Evolutionary conservation across 2,797 vertebrate species (phyloP).

Genomic region (Anguilla pacifica): DNA sequence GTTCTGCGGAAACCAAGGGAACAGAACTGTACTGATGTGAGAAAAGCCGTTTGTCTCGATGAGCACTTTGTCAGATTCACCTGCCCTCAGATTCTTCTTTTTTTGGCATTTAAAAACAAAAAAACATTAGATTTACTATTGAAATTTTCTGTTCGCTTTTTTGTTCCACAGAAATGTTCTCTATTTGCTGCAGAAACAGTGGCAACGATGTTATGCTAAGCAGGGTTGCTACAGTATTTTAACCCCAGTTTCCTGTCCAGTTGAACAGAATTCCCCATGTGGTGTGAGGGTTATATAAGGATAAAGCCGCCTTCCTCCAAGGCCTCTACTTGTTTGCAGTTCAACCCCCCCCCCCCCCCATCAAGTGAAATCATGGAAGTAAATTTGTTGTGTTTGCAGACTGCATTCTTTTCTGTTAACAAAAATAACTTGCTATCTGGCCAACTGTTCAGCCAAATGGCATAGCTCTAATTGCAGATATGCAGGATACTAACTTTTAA

Average conservation of each 20-base stretch:
- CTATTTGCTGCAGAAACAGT: not conserved
- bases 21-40: not conserved
- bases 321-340: not conserved
- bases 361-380: not conserved
- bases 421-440: not conserved
- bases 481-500: not conserved
- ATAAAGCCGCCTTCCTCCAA: not conserved
- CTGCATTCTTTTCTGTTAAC: not conserved
- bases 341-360: not conserved
- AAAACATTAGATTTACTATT: not conserved
- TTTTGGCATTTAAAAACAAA: not conserved
- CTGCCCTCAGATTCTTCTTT: not conserved
- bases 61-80: not conserved
- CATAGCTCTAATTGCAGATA: not conserved
- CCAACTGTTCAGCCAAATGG: not conserved
- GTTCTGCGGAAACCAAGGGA: not conserved
- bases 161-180: not conserved
- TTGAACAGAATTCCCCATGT: not conserved
- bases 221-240: not conserved
- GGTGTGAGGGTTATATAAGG: not conserved
- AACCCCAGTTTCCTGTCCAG: not conserved
- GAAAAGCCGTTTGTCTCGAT: not conserved
- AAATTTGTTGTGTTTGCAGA: not conserved
- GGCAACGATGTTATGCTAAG: not conserved
- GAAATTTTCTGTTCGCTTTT: not conserved